phyloP scores from a whole-genome alignment of 2,113 vertebrate species.

The Colius striatus region DNA sequence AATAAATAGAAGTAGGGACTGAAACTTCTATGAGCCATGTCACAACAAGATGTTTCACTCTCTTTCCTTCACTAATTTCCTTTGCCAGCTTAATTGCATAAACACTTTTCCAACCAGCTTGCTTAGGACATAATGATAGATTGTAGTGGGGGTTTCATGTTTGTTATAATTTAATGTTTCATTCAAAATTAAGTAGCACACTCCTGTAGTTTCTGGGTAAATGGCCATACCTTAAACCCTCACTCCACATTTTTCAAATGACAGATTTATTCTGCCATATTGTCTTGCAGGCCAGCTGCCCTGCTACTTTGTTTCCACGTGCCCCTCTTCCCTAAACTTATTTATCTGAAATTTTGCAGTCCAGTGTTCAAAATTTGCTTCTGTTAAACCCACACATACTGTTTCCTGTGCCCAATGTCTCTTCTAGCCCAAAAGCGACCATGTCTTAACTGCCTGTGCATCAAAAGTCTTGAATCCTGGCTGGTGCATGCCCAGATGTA shows the following conservation, averaged over 20 bases:
- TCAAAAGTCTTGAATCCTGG: background rate
- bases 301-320: background rate
- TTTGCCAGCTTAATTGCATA: slow-evolving; percentile 31
- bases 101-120: slow-evolving; percentile 31
- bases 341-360: background rate
- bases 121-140: slow-evolving; percentile 33
- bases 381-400: accelerated
- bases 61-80: slow-evolving; percentile 10
- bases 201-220: background rate
- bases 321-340: background rate
- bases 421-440: background rate
- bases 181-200: slow-evolving; percentile 48
- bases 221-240: background rate
- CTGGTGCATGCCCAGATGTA: background rate
- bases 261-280: background rate
- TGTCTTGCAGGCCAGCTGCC: background rate
- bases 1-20: background rate
- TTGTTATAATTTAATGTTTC: slow-evolving; percentile 55
- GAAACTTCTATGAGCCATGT: background rate
- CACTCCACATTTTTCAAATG: background rate
- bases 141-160: slow-evolving; percentile 25
- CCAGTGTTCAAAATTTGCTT: background rate
- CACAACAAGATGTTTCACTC: background rate
- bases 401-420: background rate
- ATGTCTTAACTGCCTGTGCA: background rate